Percentiles rank a stretch among this genome's conserved stretches.
phyloP scores from a whole-genome alignment of 2,888 invertebrate genomes.

The Dorcus parallelipipedus region DNA sequence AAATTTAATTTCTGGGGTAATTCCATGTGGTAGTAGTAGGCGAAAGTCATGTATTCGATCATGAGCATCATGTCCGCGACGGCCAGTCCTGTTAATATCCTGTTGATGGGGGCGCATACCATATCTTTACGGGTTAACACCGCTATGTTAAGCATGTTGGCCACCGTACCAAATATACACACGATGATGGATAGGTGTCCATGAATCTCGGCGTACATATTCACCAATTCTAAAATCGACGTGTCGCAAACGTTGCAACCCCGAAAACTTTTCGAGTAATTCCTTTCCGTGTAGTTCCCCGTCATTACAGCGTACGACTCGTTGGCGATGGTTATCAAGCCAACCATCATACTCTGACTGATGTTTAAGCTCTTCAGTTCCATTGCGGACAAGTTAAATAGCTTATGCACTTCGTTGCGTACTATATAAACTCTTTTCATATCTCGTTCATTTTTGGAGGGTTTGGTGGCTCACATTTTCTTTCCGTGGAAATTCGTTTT shows the following conservation, averaged over 20 bases:
- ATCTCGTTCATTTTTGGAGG: no score
- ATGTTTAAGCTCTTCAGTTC: no score
- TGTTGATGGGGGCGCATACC: conserved; percentile 79
- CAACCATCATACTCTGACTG: no score
- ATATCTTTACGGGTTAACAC: conserved; percentile 81
- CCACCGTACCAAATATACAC: conserved; percentile 82
- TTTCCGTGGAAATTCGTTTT: no score
- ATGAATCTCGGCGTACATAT: conserved; percentile 65
- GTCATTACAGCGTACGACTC: no score
- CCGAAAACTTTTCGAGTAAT: no score
- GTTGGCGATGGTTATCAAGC: no score
- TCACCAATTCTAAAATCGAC: conserved; percentile 46
- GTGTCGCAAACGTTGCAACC: conserved; percentile 20
- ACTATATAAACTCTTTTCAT: no score
- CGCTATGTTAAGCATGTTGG: conserved; percentile 82
- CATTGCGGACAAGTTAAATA: no score
- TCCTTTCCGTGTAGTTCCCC: no score
- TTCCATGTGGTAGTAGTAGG: conserved; percentile 64
- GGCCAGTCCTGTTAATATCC: conserved; percentile 79
- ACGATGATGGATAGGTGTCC: conserved; percentile 81
- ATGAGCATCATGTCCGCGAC: conserved; percentile 88
- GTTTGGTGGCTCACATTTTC: no score
- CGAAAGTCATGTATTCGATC: conserved; percentile 79
- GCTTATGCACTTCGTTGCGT: no score
- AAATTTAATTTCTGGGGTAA: conserved; percentile 62